Base-by-base conservation (phyloP, 1,140 invertebrate species). In the Bicyclus anynana region DNA sequence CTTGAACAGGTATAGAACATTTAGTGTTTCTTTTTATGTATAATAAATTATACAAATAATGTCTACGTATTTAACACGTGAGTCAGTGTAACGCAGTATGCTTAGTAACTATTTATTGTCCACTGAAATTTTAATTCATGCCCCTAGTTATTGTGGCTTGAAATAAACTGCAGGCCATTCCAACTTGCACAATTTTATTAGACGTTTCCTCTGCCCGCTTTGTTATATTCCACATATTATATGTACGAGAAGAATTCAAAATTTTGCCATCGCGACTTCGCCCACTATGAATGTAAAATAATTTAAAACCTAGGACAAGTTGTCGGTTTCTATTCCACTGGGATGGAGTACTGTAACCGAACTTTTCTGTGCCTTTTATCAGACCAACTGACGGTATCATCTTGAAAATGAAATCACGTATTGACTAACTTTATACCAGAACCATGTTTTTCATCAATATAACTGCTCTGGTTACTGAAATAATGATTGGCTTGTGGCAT, bases 221-320 rank as follows among this genome's bases (percentile, higher is more conserved):
- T 55, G 53, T 55, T 48, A 49, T 29, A 47, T 57, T 49, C 37
- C 23, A 37, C 47, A 50, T 42, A 46, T 37, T 50, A 48, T 42
- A 42, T 42, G 35, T 48, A 56, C 53, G 49, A 37, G 44, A 20
- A 49, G 46, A 40, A 56, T 56, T 56, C 35, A 40, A 29, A 56
- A 49, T 48, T 16, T 46, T 46, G 27, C 12, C 17, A 18, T 40
- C 20, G 14, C 20, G 23, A 42, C 49, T 14, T 37, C 26, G 53
- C 21, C 38, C 47, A 49, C 58, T 51, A 20, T 53, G 48, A 46
- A 49, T 47, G 38, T 42, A 57, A 63, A 67, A 60, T 67, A 67
- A 72, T 72, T 72, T 53, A 67, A 62, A 65, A 65, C 54, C 56
- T 60, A 20, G 55, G 53, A 54, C 55, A 55, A 66, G 66, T 69